phyloP scores from a whole-genome alignment of 2,797 vertebrate genomes.

The Phrynocephalus vlangalii region DNA sequence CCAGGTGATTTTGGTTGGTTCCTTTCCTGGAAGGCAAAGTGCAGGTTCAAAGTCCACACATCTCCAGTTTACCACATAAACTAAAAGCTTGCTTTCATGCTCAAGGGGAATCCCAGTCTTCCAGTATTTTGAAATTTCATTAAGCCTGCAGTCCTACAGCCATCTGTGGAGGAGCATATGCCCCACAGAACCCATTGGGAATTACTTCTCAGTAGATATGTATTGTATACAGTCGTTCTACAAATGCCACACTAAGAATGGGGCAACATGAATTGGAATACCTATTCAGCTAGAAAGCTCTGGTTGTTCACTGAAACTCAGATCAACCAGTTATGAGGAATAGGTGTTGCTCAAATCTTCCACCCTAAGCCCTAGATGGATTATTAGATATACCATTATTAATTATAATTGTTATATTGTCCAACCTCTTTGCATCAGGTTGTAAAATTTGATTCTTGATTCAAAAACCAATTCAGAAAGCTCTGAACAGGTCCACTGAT shows the following conservation, averaged over 20 bases:
- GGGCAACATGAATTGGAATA: no score
- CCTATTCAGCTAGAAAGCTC: background rate
- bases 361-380: no score
- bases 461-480: slow-evolving; percentile 9
- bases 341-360: no score
- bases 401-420: background rate
- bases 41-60: no score
- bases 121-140: background rate
- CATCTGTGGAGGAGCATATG: background rate
- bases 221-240: background rate
- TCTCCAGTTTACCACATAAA: no score
- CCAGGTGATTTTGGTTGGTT: no score
- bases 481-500: background rate
- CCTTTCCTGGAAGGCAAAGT: no score
- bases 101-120: no score
- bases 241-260: background rate
- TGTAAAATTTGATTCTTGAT: background rate
- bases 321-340: no score
- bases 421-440: background rate
- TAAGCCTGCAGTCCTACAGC: background rate
- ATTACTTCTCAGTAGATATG: background rate
- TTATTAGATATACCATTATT: no score
- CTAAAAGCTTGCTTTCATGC: no score
- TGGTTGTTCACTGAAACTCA: no score
- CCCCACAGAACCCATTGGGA: background rate